phyloP scores from a whole-genome alignment of 2,888 invertebrate species.

The Suillia variegata region DNA sequence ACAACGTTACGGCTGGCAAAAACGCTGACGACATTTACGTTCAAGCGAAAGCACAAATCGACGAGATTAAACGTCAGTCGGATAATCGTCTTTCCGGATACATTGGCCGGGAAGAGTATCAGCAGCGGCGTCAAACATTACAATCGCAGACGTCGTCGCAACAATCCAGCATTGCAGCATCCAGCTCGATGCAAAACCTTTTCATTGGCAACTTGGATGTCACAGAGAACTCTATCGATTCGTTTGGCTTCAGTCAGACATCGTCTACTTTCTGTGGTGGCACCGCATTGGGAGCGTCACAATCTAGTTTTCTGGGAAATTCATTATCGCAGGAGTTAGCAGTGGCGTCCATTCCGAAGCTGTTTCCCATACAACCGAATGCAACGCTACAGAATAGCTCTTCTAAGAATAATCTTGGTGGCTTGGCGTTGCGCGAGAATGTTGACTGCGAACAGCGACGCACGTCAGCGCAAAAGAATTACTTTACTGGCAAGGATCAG shows the following conservation, averaged over 20 bases:
- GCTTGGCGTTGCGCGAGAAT: constrained; percentile 56
- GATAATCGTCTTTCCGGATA: constrained; percentile 51
- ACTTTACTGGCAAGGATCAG: constrained; percentile 59
- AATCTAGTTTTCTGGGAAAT: constrained; percentile 40
- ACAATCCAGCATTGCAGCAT: constrained; percentile 6
- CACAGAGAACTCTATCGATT: constrained; percentile 51
- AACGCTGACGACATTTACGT: constrained; percentile 68
- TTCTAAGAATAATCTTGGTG: constrained; percentile 56
- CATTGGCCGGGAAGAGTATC: constrained; percentile 57
- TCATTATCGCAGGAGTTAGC: constrained; percentile 24
- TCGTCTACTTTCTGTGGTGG: constrained; percentile 25
- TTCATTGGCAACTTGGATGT: too few species aligned
- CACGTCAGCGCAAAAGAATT: constrained; percentile 57
- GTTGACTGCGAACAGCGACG: constrained; percentile 52
- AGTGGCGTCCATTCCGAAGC: constrained; percentile 19
- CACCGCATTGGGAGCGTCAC: constrained; percentile 28
- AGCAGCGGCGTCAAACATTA: constrained; percentile 48
- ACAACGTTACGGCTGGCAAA: constrained; percentile 69
- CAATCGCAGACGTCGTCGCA: constrained; percentile 27
- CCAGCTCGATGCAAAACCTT: constrained; percentile 40
- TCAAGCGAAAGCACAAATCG: constrained; percentile 48
- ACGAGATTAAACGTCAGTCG: constrained; percentile 43
- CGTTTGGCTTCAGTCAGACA: constrained; percentile 44
- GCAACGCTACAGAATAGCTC: constrained; percentile 52
- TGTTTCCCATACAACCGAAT: constrained; percentile 44